These are phyloP conservation scores for Drosophila miranda DNA, from an alignment of 1,140 invertebrate genomes.

Conservation along the genomic window DNA sequence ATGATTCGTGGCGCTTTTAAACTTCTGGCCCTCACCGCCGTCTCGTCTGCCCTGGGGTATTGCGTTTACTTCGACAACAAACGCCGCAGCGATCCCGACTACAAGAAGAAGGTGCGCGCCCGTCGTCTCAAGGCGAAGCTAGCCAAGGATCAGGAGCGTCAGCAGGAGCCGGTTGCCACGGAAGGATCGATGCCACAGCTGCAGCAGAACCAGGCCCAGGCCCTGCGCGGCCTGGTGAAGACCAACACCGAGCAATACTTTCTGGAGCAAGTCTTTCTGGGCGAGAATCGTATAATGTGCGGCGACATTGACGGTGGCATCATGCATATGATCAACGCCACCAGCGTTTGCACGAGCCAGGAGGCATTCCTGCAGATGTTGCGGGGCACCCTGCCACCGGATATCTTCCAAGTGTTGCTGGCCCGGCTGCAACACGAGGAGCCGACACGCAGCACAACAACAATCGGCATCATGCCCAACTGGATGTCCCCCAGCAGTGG, in stretches of 20 bases:
- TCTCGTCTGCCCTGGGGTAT: conserved; percentile 93
- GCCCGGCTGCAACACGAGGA: conserved; percentile 87
- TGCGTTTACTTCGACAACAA: conserved; percentile 98
- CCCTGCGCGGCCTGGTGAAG: conserved; percentile 88
- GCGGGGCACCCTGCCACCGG: conserved; percentile 95
- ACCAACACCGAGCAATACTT: conserved; percentile 86
- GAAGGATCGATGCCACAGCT: not conserved
- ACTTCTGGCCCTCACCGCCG: conserved; percentile 88
- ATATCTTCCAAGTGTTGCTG: conserved; percentile 93
- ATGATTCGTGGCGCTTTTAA: conserved; percentile 87
- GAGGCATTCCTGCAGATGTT: conserved; percentile 93
- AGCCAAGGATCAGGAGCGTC: too few species aligned
- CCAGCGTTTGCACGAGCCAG: conserved; percentile 96
- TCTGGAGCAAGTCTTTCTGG: conserved; percentile 87
- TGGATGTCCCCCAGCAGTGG: too few species aligned
- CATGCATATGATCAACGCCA: conserved; percentile 96
- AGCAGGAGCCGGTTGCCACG: conserved; percentile 42
- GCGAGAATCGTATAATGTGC: conserved; percentile 92
- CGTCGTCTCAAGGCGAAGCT: too few species aligned
- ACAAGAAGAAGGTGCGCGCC: conserved; percentile 88
- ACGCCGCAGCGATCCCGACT: conserved; percentile 95
- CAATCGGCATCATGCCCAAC: too few species aligned
- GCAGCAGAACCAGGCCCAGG: conserved; percentile 84
- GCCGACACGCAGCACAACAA: too few species aligned
- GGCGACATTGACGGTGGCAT: conserved; percentile 95